Evolutionary conservation across 2,797 vertebrate species (phyloP).

Genomic region (Pitangus sulphuratus): DNA sequence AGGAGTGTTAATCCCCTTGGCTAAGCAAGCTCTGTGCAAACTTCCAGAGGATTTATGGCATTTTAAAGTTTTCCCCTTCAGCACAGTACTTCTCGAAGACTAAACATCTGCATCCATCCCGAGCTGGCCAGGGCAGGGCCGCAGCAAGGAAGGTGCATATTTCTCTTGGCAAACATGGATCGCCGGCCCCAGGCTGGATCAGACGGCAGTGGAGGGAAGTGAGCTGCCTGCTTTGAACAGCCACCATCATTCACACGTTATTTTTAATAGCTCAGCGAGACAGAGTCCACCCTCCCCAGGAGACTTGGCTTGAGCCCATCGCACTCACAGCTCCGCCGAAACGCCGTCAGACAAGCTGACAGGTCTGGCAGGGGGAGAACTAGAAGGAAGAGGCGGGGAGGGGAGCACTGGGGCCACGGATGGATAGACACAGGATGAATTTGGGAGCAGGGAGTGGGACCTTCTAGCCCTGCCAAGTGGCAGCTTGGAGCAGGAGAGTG

Average conservation of each 20-base stretch:
- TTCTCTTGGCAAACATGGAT: conserved; percentile 27
- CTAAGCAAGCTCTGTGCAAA: background rate
- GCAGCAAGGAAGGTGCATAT: conserved; percentile 27
- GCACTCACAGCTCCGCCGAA: background rate
- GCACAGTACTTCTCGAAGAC: conserved; percentile 55
- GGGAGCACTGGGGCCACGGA: fast-evolving
- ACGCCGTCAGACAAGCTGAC: background rate
- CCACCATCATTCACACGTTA: conserved; percentile 63
- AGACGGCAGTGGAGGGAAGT: conserved; percentile 32
- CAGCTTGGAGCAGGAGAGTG: background rate
- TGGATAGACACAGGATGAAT: background rate
- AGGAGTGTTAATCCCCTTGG: conserved; percentile 36
- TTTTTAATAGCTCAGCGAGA: conserved; percentile 66
- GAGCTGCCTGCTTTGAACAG: conserved; percentile 61
- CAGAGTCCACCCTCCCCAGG: conserved; percentile 52
- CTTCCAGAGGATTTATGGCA: conserved; percentile 53
- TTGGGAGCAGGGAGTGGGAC: background rate
- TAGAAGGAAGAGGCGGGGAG: background rate
- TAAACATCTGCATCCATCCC: conserved; percentile 59
- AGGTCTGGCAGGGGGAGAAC: background rate
- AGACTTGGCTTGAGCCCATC: conserved; percentile 37
- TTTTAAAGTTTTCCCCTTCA: conserved; percentile 62
- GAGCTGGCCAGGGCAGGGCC: background rate
- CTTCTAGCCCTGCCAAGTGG: background rate
- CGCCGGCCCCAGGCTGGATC: background rate